A percentile compares a stretch with the other conserved stretches of the same genome.
Evolutionary conservation across 2,797 vertebrate genomes (phyloP).

Genomic region (Oreonectes daqikongensis): DNA sequence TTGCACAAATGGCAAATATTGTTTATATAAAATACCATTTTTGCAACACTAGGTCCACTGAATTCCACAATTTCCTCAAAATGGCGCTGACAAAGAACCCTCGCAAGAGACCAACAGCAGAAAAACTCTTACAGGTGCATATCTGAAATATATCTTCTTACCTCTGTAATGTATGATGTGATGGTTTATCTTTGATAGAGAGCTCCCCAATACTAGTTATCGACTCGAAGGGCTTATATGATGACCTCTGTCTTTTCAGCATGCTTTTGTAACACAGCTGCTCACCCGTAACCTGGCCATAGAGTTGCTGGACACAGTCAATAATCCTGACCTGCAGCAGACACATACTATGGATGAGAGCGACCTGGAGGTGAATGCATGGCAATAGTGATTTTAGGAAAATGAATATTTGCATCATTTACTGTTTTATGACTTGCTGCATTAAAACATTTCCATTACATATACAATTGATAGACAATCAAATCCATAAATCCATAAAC

Average conservation of each 20-base stretch:
- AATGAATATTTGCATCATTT: too few species aligned
- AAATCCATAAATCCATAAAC: too few species aligned
- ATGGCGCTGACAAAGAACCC: conserved; percentile 77
- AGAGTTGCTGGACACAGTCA: conserved; percentile 75
- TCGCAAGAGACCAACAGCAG: conserved; percentile 77
- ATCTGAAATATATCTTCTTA: background rate
- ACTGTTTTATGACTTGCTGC: too few species aligned
- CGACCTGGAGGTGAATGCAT: conserved; percentile 72
- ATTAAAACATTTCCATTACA: too few species aligned
- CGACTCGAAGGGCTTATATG: background rate
- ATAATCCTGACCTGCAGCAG: conserved; percentile 69
- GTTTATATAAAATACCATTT: background rate
- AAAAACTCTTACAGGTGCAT: conserved; percentile 76
- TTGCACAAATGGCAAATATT: background rate
- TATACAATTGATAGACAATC: too few species aligned
- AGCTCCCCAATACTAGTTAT: background rate
- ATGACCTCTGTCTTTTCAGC: conserved; percentile 59
- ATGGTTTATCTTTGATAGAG: background rate
- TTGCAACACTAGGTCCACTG: conserved; percentile 67
- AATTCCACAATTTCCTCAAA: conserved; percentile 79
- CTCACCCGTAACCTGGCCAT: conserved; percentile 71
- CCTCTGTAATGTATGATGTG: background rate
- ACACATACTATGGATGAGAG: conserved; percentile 71
- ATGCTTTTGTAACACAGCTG: conserved; percentile 72
- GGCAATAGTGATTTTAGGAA: background rate